Evolutionary conservation across 2,888 invertebrate species (phyloP), one percentile per base, ranked within the genome.

Genomic region (Pteria penguin): DNA sequence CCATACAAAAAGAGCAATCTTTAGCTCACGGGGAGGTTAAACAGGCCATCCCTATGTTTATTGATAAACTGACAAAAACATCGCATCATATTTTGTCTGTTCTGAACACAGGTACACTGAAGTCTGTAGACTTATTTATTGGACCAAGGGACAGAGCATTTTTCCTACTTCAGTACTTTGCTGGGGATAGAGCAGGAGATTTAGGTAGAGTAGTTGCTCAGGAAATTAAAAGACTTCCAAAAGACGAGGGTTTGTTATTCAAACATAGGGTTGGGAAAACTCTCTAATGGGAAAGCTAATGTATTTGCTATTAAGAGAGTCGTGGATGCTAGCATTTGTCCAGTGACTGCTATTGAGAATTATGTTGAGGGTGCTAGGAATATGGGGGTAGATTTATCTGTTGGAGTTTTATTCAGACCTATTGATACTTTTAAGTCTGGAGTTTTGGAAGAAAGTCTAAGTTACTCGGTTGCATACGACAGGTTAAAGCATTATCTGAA

Each of bases 191-290:
- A 2, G 55, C 60, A 57, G 26, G n/a, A 24, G 36, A 57, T n/a
- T 36, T 55, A 31, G 70, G 45, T 8, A 45, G 18, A 45, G 18
- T 18, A 14, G 45, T 69, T 24, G 31, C 68, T 3, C 74, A 74
- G 27, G 57, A 69, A n/a, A 57, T 69, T 14, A 62, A 63, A 36
- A 45, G 11, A 24, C 54, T 62, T 3, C 55, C 27, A 22, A 22
- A 55, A 4, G 54, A 45, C 18, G 22, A 66, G 27, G 73, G 60
- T 67, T 54, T 65, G 14, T 18, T 67, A 22, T 67, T 73, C 24
- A 22, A 18, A 27, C 73, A 73, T 33, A 67, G 52, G 14, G 58
- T 73, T 32, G 67, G 67, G 36, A 73, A 73, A 61, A 67, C 73
- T 24, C 61, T 29, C 58, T 33, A 73, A 58, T 57, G 73, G 67